Evolutionary conservation across 2,888 invertebrate species (phyloP), one percentile per base, ranked within the genome.

Genomic region (Rhagium mordax): DNA sequence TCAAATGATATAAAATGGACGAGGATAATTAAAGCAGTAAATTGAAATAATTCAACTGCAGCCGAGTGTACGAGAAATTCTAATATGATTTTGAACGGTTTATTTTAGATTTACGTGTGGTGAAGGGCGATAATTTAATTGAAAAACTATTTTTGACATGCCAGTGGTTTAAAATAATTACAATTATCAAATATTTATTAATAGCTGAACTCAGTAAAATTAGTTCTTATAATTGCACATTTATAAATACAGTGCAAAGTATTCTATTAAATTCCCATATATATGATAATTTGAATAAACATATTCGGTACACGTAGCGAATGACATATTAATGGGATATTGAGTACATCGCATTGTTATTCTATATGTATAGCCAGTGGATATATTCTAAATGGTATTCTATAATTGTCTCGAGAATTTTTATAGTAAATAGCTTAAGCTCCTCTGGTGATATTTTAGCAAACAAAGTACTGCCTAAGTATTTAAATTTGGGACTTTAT

Each of bases 261-360:
- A 29, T 57, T 57, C 0, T 27, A n/a, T 55, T 21, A 24, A 55
- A 57, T 53, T 21, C 21, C 8, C 57, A 57, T 57, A 24, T 7
- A 24, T 27, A 57, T 51, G 51, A 20, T 15, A 57, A 27, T 57
- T 57, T 29, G 29, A 16, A 27, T 29, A 29, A 57, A 57, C 57
- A 27, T 57, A 57, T 57, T 57, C 27, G 1, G 15, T 15, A 15
- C 29, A 57, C 15, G 27, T 24, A 57, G 3, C 29, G 16, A 29
- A 27, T 57, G 57, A 51, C 57, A 53, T n/a, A 53, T 57, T 29
- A 57, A 57, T 57, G 27, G 57, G 15, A 27, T 48, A 53, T n/a
- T n/a, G n/a, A 5, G 13, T 21, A n/a, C 13, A 20, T 53, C 21
- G 13, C 53, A 21, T 29, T 57, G 27, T 13, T 57, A 57, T 57